Percentiles rank a stretch among this genome's conserved stretches.
Evolutionary conservation across 2,888 invertebrate genomes (phyloP).

Genomic region (Pammene aurita): DNA sequence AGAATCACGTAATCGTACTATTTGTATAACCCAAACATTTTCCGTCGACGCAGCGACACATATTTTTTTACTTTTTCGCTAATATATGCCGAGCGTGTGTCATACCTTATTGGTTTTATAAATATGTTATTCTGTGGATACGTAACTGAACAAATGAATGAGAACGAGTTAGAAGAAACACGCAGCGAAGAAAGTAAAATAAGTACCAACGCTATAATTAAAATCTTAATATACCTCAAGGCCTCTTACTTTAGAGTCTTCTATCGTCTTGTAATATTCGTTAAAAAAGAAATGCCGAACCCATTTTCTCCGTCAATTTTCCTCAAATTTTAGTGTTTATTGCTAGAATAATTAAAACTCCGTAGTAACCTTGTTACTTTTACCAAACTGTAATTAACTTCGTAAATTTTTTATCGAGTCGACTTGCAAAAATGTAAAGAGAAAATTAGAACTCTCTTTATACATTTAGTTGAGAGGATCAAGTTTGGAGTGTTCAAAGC

Average conservation of each 20-base stretch:
- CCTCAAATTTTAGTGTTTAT: conserved; percentile 8
- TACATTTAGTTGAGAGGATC: neutral
- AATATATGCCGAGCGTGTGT: neutral
- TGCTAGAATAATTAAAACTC: conserved; percentile 20
- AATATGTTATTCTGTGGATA: neutral
- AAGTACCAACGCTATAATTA: too few relatives aligned
- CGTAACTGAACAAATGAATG: neutral
- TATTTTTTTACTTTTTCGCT: neutral
- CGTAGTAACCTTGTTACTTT: conserved; percentile 20
- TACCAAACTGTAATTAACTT: conserved; percentile 27
- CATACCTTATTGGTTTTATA: neutral
- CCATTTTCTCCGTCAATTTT: neutral
- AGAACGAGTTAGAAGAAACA: neutral
- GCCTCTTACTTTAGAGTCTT: too few relatives aligned
- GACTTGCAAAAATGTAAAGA: conserved; percentile 17
- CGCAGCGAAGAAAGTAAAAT: too few relatives aligned
- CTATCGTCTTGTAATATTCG: too few relatives aligned
- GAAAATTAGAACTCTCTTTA: conserved; percentile 18
- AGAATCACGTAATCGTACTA: neutral
- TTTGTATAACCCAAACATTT: neutral
- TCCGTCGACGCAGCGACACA: neutral
- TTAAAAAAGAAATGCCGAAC: too few relatives aligned
- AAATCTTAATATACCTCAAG: too few relatives aligned
- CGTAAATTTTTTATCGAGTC: conserved; percentile 16
- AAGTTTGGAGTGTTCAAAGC: conserved; percentile 12